Conservation (phyloP, 2,888 invertebrate genomes). For the Hyles lineata region DNA sequence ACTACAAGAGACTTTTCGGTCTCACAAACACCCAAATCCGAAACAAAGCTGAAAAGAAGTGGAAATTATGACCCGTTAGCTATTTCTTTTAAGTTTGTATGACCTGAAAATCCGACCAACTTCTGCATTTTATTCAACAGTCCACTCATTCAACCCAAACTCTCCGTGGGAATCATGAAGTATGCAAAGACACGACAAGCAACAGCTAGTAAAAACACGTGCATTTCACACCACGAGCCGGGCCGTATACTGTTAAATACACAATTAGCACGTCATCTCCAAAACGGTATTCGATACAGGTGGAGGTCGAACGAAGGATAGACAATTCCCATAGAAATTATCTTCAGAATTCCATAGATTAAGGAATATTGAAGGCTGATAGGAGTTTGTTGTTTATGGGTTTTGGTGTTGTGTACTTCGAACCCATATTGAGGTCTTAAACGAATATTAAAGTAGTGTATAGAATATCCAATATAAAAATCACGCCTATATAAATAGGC, state of each 20-base stretch:
- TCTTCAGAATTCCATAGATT: background rate
- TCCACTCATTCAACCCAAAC: background rate
- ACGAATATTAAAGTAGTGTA: too few species aligned
- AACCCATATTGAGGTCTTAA: too few species aligned
- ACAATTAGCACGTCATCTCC: constrained; percentile 12
- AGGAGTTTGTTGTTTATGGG: too few species aligned
- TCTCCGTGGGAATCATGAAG: constrained; percentile 4
- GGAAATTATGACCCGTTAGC: too few species aligned
- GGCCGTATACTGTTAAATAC: constrained; percentile 16
- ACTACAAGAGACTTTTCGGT: too few species aligned
- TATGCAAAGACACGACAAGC: background rate
- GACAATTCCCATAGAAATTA: background rate
- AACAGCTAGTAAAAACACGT: constrained; percentile 14
- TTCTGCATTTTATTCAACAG: background rate
- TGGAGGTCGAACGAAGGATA: background rate
- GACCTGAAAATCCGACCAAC: too few species aligned
- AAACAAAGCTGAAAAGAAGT: too few species aligned
- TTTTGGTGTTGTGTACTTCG: too few species aligned
- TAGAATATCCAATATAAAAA: too few species aligned
- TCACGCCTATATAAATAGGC: too few species aligned
- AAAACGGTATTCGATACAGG: constrained; percentile 20
- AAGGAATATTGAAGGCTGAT: background rate
- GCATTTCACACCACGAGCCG: constrained; percentile 19
- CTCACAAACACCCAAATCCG: too few species aligned
- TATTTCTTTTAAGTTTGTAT: too few species aligned